Percentiles rank a stretch among this genome's conserved stretches.
Evolutionary conservation across 1,140 invertebrate species (phyloP).

Genomic region (Colletes latitarsis): DNA sequence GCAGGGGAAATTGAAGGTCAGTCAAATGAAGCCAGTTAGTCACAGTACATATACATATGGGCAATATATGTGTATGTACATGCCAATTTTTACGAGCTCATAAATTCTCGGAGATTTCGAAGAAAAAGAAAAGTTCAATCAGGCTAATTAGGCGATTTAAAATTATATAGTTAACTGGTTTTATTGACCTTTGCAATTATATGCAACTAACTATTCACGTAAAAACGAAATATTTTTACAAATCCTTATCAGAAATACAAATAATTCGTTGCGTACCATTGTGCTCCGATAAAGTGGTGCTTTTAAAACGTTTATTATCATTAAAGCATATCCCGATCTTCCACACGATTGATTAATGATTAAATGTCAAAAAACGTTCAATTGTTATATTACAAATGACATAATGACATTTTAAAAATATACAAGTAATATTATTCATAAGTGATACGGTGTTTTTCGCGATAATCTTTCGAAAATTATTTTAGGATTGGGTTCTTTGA

Average conservation of each 20-base stretch:
- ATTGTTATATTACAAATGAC: constrained; percentile 22
- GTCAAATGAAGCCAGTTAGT: constrained; percentile 20
- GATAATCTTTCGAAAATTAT: constrained; percentile 27
- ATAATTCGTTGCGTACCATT: constrained; percentile 1
- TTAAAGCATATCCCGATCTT: not conserved
- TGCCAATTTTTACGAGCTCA: not conserved
- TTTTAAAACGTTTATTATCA: not conserved
- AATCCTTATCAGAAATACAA: not conserved
- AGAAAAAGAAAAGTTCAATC: not conserved
- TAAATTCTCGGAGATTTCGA: not conserved
- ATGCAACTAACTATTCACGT: not conserved
- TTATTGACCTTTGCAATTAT: not conserved
- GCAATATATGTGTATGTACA: not conserved
- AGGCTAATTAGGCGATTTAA: not conserved
- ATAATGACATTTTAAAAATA: constrained; percentile 16
- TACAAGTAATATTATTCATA: not conserved
- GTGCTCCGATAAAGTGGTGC: not conserved
- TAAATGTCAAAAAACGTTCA: constrained; percentile 11
- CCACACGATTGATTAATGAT: not conserved
- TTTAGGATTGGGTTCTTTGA: constrained; percentile 20
- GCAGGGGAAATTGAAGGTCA: constrained; percentile 41
- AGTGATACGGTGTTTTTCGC: not conserved
- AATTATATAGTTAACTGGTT: not conserved
- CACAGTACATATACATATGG: not conserved
- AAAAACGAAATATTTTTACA: not conserved